Percentiles rank a stretch among this genome's conserved stretches.
phyloP scores from a whole-genome alignment of 1,140 invertebrate genomes.

The Maconellicoccus hirsutus region DNA sequence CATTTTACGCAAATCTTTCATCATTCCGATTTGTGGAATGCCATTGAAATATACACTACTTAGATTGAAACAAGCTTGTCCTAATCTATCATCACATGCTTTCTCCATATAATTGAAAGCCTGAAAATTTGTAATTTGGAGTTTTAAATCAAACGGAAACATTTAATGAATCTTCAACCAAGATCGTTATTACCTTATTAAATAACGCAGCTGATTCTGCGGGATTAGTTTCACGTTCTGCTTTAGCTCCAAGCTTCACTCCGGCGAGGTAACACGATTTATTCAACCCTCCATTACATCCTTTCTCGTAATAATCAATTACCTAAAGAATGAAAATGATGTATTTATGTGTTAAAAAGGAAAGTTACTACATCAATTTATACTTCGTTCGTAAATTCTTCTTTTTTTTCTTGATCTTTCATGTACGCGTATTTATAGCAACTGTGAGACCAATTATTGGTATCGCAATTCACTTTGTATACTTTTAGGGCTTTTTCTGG shows the following conservation, averaged over 20 bases:
- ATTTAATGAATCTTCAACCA: too few relatives aligned
- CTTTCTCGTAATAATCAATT: neutral
- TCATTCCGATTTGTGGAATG: conserved; percentile 48
- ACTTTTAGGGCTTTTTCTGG: conserved; percentile 61
- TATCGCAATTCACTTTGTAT: conserved; percentile 74
- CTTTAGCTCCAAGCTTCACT: neutral
- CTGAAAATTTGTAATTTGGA: conserved; percentile 25
- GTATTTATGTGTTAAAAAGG: neutral
- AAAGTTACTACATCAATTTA: neutral
- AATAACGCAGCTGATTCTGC: neutral
- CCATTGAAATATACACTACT: conserved; percentile 65
- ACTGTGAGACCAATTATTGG: conserved; percentile 64
- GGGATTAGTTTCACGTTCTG: neutral
- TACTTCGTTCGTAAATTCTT: conserved; percentile 24
- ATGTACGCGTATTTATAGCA: conserved; percentile 76
- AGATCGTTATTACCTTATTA: neutral
- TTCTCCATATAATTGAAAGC: conserved; percentile 63
- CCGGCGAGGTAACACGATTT: neutral
- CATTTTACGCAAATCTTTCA: conserved; percentile 59
- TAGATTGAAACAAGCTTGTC: conserved; percentile 66
- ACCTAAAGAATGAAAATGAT: neutral
- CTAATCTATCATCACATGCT: conserved; percentile 55
- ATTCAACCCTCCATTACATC: neutral
- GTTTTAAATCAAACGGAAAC: neutral
- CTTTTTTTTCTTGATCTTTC: conserved; percentile 45